Evolutionary conservation across 2,797 vertebrate species (phyloP).

Genomic region (Melanogrammus aeglefinus): DNA sequence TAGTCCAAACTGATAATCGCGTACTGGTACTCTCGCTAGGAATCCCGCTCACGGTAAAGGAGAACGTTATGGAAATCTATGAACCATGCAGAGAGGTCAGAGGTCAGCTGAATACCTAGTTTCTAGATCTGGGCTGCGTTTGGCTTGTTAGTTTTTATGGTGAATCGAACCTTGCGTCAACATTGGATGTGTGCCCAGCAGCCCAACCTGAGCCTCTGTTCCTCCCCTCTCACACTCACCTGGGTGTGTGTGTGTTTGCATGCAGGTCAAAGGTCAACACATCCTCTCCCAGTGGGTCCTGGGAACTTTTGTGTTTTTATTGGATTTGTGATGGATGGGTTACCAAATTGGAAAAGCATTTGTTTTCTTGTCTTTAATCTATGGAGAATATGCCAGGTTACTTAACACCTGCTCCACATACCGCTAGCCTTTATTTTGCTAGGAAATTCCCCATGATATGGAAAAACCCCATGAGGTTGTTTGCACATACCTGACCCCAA

Average conservation of each 20-base stretch:
- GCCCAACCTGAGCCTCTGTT: conserved; percentile 20
- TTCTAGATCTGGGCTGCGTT: not conserved
- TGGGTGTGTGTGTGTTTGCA: conserved; percentile 51
- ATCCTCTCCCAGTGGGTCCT: conserved; percentile 15
- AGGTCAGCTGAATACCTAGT: not conserved
- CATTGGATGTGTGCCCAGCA: conserved; percentile 38
- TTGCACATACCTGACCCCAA: not conserved
- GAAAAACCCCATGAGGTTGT: not conserved
- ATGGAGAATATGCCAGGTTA: not conserved
- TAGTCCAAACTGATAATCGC: not conserved
- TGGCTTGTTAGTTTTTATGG: conserved; percentile 3
- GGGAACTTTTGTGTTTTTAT: conserved; percentile 21
- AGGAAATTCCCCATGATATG: not conserved
- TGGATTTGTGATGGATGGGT: not conserved
- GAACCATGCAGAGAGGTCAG: not conserved
- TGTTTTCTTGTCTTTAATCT: too few relatives aligned
- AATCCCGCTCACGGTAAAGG: too few relatives aligned
- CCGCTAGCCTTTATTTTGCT: not conserved
- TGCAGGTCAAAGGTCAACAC: conserved; percentile 14
- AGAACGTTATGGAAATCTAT: not conserved
- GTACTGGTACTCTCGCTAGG: too few relatives aligned
- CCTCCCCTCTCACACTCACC: conserved; percentile 34
- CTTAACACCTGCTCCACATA: not conserved
- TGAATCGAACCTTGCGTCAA: conserved; percentile 35
- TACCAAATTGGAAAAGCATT: not conserved